Conservation (phyloP, 2,797 vertebrate genomes). For the Pyrocephalus nanus region DNA sequence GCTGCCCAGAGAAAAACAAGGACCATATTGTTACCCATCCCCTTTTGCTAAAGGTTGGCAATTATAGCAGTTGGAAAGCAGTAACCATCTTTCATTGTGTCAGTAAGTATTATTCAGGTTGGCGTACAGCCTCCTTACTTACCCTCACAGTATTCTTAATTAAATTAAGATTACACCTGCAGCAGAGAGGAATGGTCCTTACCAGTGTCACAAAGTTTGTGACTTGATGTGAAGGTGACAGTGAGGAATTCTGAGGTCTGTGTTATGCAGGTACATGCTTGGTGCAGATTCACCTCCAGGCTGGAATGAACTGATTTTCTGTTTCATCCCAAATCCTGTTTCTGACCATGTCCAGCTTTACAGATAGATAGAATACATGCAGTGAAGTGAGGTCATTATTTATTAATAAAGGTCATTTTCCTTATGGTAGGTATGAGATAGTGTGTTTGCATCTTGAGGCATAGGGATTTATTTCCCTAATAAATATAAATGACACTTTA, state of each 20-base stretch:
- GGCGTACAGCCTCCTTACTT: background rate
- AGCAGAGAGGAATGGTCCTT: background rate
- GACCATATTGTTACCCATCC: slow-evolving; percentile 25
- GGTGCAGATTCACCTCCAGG: background rate
- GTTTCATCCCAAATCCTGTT: background rate
- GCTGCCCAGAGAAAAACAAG: slow-evolving; percentile 32
- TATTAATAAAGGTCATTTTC: background rate
- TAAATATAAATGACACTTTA: background rate
- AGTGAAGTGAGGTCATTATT: background rate
- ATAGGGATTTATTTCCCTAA: background rate
- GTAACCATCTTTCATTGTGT: slow-evolving; percentile 43
- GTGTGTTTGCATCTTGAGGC: background rate
- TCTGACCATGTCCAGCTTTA: background rate
- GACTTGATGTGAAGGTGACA: background rate
- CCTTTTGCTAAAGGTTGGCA: slow-evolving; percentile 39
- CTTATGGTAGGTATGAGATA: fast-evolving
- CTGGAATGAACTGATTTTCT: background rate
- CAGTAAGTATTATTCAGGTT: slow-evolving; percentile 12
- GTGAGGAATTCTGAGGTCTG: background rate
- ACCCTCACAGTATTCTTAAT: slow-evolving; percentile 15
- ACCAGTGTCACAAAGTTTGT: background rate
- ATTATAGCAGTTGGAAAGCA: background rate
- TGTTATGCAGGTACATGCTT: too few relatives aligned
- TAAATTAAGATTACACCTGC: slow-evolving; percentile 4
- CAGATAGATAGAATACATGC: background rate